Evolutionary conservation across 2,113 vertebrate species (phyloP).

Genomic region (Ptychochromis oligacanthus): DNA sequence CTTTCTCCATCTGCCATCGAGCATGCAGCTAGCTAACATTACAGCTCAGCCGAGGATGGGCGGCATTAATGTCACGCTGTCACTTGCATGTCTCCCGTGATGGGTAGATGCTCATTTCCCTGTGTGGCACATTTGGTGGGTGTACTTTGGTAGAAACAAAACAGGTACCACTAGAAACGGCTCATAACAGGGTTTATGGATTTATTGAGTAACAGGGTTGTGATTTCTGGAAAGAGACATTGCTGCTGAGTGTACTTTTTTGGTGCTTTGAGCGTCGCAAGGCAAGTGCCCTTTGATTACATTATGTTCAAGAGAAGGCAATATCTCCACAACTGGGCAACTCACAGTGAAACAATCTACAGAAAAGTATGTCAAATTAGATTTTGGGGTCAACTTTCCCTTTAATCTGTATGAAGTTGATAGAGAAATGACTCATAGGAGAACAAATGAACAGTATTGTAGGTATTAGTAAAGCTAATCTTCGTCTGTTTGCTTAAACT

Average conservation of each 20-base stretch:
- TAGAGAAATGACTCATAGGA: background rate
- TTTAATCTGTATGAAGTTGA: background rate
- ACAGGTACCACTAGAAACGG: too few species aligned
- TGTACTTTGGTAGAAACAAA: background rate
- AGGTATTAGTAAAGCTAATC: background rate
- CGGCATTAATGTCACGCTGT: background rate
- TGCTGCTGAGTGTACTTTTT: background rate
- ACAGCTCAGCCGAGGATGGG: background rate
- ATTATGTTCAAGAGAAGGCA: too few species aligned
- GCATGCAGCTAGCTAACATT: background rate
- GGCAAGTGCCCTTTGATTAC: background rate
- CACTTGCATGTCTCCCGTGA: background rate
- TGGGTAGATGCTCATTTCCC: background rate
- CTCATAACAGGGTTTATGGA: background rate
- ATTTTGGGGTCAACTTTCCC: background rate
- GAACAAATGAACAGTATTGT: background rate
- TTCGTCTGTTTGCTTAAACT: constrained; percentile 19
- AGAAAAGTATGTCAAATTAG: background rate
- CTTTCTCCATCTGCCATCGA: background rate
- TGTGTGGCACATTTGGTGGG: background rate
- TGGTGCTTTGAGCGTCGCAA: background rate
- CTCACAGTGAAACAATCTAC: background rate
- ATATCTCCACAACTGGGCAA: background rate
- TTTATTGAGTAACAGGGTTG: background rate
- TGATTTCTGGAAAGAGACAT: background rate